A percentile compares a stretch with the other conserved stretches of the same genome.
These are phyloP conservation scores for Lamproptera curius DNA, from an alignment of 2,888 invertebrate genomes.

Conservation along the genomic window DNA sequence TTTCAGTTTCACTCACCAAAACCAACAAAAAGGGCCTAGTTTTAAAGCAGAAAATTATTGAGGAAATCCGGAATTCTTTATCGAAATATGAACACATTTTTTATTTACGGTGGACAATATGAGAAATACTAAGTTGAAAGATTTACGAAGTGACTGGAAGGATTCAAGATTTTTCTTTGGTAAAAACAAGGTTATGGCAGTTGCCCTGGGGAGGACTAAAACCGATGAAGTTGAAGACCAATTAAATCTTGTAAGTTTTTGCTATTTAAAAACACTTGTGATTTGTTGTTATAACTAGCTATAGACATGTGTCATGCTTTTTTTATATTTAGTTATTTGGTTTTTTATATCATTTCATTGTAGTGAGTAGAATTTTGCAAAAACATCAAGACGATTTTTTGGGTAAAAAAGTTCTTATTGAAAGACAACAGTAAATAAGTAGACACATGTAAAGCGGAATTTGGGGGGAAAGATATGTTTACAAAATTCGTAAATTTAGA, in stretches of 20 bases:
- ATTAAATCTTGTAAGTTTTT: slow-evolving; percentile 79
- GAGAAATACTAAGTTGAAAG: slow-evolving; percentile 93
- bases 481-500: too few species aligned
- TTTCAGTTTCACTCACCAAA: slow-evolving; percentile 95
- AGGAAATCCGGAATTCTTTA: slow-evolving; percentile 89
- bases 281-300: too few species aligned
- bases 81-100: slow-evolving; percentile 90
- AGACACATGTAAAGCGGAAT: too few species aligned
- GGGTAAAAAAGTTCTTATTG: too few species aligned
- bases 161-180: slow-evolving; percentile 97
- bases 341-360: not conserved
- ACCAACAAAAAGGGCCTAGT: slow-evolving; percentile 94
- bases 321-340: too few species aligned
- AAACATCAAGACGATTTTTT: too few species aligned
- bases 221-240: slow-evolving; percentile 91
- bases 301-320: too few species aligned
- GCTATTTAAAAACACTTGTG: not conserved
- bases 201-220: slow-evolving; percentile 90
- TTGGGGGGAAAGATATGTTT: too few species aligned
- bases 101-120: slow-evolving; percentile 95
- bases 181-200: slow-evolving; percentile 96
- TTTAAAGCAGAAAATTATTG: slow-evolving; percentile 92
- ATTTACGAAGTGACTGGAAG: slow-evolving; percentile 91
- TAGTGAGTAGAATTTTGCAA: too few species aligned
- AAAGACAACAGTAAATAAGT: too few species aligned